phyloP scores from a whole-genome alignment of 2,113 vertebrate species.

The Rhinoderma darwinii region DNA sequence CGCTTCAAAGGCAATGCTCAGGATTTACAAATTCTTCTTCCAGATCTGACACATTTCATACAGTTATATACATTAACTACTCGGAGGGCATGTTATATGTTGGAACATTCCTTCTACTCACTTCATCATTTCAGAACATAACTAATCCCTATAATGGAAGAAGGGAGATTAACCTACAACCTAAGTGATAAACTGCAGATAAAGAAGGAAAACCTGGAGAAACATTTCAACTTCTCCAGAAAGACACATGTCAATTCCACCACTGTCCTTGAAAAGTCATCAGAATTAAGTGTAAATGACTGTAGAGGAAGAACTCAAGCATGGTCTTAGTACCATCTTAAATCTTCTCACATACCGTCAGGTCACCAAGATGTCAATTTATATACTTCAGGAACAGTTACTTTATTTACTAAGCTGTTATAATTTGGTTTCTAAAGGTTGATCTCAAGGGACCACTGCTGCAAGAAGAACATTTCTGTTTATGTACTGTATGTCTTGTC shows the following conservation, averaged over 20 bases:
- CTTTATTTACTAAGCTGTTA: neutral
- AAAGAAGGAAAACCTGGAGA: constrained; percentile 12
- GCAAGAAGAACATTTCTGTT: neutral
- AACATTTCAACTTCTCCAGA: constrained; percentile 25
- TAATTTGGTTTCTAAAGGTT: neutral
- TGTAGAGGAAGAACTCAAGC: neutral
- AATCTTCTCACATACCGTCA: neutral
- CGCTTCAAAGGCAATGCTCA: constrained; percentile 52
- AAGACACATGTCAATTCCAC: constrained; percentile 4
- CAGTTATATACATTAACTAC: constrained; percentile 57
- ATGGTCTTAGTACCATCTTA: constrained; percentile 1
- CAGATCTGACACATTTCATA: constrained; percentile 56
- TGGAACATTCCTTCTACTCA: constrained; percentile 33
- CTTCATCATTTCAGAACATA: constrained; percentile 50
- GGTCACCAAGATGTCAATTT: neutral
- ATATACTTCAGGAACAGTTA: neutral
- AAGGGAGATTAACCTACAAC: constrained; percentile 28
- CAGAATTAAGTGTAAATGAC: constrained; percentile 1
- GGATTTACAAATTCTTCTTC: constrained; percentile 59
- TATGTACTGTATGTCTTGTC: neutral
- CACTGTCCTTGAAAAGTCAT: neutral
- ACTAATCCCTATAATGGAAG: constrained; percentile 47
- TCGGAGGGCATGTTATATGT: constrained; percentile 48
- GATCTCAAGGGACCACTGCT: neutral
- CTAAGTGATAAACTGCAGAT: constrained; percentile 31